Evolutionary conservation across 2,797 vertebrate genomes (phyloP).

Genomic region (Acipenser transmontanus): DNA sequence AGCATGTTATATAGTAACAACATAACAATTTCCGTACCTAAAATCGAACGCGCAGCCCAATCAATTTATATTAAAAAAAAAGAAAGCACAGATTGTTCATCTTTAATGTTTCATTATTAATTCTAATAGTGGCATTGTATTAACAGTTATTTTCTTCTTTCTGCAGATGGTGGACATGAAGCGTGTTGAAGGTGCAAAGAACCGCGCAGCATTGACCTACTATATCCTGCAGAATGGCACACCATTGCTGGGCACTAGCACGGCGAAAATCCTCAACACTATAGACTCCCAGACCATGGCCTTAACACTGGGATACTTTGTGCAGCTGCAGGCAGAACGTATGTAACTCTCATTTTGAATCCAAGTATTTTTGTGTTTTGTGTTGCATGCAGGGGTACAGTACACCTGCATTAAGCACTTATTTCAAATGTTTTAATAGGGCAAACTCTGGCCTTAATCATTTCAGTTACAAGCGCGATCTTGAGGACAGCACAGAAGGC

Average conservation of each 20-base stretch:
- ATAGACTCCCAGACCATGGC: conserved; percentile 96
- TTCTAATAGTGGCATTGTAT: neutral
- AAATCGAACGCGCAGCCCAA: too few relatives aligned
- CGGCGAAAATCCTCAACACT: conserved; percentile 91
- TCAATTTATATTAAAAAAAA: too few relatives aligned
- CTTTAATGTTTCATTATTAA: too few relatives aligned
- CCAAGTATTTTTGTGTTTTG: conserved; percentile 28
- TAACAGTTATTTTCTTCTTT: conserved; percentile 17
- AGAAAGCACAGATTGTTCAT: too few relatives aligned
- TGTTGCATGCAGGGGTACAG: conserved; percentile 35
- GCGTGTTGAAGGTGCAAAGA: conserved; percentile 76
- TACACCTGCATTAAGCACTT: too few relatives aligned
- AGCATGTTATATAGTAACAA: too few relatives aligned
- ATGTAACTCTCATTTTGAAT: conserved; percentile 48
- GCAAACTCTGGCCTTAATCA: too few relatives aligned
- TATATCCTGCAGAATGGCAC: conserved; percentile 79
- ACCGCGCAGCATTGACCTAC: conserved; percentile 91
- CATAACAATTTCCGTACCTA: too few relatives aligned
- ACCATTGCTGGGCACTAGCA: conserved; percentile 77
- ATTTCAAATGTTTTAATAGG: too few relatives aligned
- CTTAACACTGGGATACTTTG: conserved; percentile 88
- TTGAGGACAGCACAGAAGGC: neutral
- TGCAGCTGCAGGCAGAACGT: conserved; percentile 95
- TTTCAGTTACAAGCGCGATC: too few relatives aligned
- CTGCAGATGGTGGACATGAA: conserved; percentile 91